Conservation (phyloP, 2,113 vertebrate genomes). For the Bombycilla garrulus region DNA sequence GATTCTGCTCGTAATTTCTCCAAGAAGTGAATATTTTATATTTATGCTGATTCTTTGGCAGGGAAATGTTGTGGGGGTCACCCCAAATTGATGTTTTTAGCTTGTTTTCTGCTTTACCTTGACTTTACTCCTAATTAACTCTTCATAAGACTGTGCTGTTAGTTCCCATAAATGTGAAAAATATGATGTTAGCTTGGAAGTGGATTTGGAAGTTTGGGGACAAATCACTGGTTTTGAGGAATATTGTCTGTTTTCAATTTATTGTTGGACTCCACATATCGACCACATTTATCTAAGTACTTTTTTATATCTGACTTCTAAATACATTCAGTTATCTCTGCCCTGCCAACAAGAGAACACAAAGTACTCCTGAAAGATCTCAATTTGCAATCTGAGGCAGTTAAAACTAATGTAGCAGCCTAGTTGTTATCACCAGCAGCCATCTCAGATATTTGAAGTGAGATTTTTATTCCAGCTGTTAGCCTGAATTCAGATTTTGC, state of each 20-base stretch:
- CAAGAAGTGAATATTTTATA: not conserved
- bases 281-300: not conserved
- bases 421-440: not conserved
- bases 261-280: not conserved
- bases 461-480: not conserved
- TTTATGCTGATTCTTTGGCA: not conserved
- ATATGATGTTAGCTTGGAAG: accelerated
- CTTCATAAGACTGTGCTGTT: accelerated
- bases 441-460: not conserved
- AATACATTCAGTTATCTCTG: not conserved
- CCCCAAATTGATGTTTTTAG: not conserved
- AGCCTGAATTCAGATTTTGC: not conserved
- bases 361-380: not conserved
- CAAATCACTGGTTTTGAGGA: not conserved
- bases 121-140: not conserved
- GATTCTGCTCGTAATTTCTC: not conserved
- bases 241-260: not conserved
- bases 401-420: not conserved
- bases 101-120: not conserved
- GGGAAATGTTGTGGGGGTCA: not conserved
- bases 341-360: not conserved
- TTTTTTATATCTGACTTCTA: not conserved
- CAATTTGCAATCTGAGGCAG: not conserved
- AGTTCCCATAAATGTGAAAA: not conserved
- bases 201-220: not conserved